Conservation (phyloP, 1,140 invertebrate genomes). For the Ips nitidus region DNA sequence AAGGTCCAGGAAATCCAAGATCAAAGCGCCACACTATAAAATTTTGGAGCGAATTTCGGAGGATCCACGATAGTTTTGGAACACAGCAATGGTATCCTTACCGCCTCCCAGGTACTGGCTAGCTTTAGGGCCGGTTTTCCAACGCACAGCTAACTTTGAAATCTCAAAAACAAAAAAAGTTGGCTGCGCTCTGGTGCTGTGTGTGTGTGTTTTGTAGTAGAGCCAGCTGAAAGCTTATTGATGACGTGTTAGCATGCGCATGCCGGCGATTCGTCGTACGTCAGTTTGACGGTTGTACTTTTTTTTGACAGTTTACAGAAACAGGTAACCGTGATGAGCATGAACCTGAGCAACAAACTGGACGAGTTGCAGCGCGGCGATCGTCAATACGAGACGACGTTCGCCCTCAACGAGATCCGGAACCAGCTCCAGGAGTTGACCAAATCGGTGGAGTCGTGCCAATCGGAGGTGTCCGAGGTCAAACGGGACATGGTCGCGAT, state of each 20-base stretch:
- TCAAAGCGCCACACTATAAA: conserved; percentile 17
- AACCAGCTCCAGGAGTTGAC: conserved; percentile 89
- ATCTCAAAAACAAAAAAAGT: conserved; percentile 37
- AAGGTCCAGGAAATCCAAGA: conserved; percentile 34
- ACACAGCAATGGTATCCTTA: conserved; percentile 67
- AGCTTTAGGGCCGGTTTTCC: conserved; percentile 43
- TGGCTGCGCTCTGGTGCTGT: conserved; percentile 16
- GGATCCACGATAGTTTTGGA: conserved; percentile 62
- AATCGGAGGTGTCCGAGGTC: conserved; percentile 87
- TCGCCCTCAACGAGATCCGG: conserved; percentile 86
- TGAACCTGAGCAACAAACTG: conserved; percentile 88
- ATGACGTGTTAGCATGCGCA: too few relatives aligned
- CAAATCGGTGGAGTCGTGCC: conserved; percentile 90
- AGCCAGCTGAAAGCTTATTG: neutral
- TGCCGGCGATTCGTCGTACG: too few relatives aligned
- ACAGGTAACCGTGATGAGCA: conserved; percentile 94
- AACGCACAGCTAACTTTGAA: neutral
- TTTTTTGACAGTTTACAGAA: conserved; percentile 77
- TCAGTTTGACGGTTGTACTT: neutral
- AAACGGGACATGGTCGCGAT: conserved; percentile 92
- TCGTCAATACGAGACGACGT: conserved; percentile 84
- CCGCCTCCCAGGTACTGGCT: conserved; percentile 59
- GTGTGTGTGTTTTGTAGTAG: conserved; percentile 2
- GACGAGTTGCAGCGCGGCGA: conserved; percentile 81
- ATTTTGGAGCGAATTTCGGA: conserved; percentile 38